phyloP scores from a whole-genome alignment of 2,888 invertebrate genomes.

The Amitus sp. region DNA sequence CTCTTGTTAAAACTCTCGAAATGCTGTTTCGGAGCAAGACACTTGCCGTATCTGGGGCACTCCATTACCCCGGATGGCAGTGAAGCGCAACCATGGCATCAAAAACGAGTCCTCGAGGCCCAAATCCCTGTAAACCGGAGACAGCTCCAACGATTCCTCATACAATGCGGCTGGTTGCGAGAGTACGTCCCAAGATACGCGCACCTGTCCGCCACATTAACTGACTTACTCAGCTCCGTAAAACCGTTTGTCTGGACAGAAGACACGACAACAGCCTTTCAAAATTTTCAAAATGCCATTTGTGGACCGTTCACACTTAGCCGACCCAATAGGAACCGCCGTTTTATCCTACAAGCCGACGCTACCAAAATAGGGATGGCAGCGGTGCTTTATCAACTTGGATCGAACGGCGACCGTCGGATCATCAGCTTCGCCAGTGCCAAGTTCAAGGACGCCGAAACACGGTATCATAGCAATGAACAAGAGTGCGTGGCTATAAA shows the following conservation, averaged over 20 bases:
- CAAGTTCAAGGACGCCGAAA: slow-evolving; percentile 22
- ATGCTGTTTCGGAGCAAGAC: slow-evolving; percentile 33
- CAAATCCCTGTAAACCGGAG: slow-evolving; percentile 4
- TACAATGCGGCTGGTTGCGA: slow-evolving; percentile 26
- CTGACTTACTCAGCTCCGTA: slow-evolving; percentile 6
- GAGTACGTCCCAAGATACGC: slow-evolving; percentile 16
- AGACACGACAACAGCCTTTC: neutral
- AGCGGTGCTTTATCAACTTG: slow-evolving; percentile 14
- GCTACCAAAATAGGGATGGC: slow-evolving; percentile 14
- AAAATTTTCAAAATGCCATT: neutral
- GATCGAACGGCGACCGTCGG: neutral
- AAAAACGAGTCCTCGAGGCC: slow-evolving; percentile 5
- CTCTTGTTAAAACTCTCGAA: neutral
- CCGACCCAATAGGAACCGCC: neutral
- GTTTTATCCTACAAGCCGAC: slow-evolving; percentile 14
- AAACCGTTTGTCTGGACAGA: neutral
- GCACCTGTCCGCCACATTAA: neutral
- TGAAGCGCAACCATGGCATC: neutral
- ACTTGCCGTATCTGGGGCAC: slow-evolving; percentile 44
- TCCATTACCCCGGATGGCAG: slow-evolving; percentile 1
- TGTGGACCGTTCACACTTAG: neutral
- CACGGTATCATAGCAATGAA: slow-evolving; percentile 28
- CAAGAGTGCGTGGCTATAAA: slow-evolving; percentile 21
- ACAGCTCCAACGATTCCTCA: slow-evolving; percentile 7
- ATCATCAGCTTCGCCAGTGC: slow-evolving; percentile 41